These are phyloP conservation scores for Ectropis grisescens DNA, from an alignment of 1,140 invertebrate species.

Conservation along the genomic window DNA sequence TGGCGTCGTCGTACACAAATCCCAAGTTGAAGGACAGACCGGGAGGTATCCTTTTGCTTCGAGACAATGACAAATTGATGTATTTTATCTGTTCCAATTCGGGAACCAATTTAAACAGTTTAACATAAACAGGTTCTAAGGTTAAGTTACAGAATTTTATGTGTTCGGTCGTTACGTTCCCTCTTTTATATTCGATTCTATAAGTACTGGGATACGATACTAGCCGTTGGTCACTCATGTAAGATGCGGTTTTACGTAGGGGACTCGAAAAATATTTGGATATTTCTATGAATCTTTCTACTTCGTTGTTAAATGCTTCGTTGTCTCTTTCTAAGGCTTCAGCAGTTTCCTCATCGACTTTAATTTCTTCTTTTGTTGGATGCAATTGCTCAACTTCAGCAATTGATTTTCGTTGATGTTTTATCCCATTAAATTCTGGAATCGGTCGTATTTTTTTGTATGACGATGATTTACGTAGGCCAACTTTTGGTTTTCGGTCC, in stretches of 20 bases:
- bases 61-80: slow-evolving; percentile 38
- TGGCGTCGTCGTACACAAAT: slow-evolving; percentile 40
- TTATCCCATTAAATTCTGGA: slow-evolving; percentile 10
- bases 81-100: slow-evolving; percentile 48
- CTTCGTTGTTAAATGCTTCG: slow-evolving; percentile 29
- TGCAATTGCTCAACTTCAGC: too few relatives aligned
- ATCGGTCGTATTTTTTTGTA: slow-evolving; percentile 11
- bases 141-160: slow-evolving; percentile 42
- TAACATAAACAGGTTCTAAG: slow-evolving; percentile 38
- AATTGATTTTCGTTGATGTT: too few relatives aligned
- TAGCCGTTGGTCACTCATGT: slow-evolving; percentile 38
- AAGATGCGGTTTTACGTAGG: slow-evolving; percentile 44
- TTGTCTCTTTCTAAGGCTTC: slow-evolving; percentile 6
- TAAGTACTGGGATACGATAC: slow-evolving; percentile 38
- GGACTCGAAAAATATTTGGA: slow-evolving; percentile 53
- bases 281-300: slow-evolving; percentile 49
- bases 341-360: slow-evolving; percentile 12
- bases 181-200: slow-evolving; percentile 32
- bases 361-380: slow-evolving; percentile 15
- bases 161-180: slow-evolving; percentile 29
- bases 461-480: background rate
- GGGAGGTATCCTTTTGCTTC: slow-evolving; percentile 42
- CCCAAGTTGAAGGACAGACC: slow-evolving; percentile 41
- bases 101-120: slow-evolving; percentile 39
- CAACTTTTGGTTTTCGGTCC: slow-evolving; percentile 2